Conservation (phyloP, 2,888 invertebrate species). For the Noctua fimbriata region DNA sequence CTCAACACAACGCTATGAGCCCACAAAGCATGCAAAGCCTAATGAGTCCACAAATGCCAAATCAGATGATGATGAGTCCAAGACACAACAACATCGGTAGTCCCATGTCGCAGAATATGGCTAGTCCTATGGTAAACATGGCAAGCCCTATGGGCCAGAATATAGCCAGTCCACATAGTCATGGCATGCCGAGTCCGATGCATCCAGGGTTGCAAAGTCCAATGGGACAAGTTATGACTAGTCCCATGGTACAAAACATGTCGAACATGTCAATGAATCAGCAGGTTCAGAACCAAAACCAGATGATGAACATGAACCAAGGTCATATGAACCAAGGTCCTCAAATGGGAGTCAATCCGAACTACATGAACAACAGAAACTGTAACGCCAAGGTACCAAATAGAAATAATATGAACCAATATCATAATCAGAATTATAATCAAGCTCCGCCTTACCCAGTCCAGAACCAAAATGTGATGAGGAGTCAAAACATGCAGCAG, state of each 20-base stretch:
- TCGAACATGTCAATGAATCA: constrained; percentile 83
- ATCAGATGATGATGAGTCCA: constrained; percentile 87
- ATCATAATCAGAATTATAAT: constrained; percentile 82
- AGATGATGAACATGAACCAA: constrained; percentile 77
- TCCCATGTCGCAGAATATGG: constrained; percentile 84
- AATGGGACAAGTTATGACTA: constrained; percentile 84
- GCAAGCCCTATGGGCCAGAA: constrained; percentile 80
- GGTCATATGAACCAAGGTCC: constrained; percentile 69
- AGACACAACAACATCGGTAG: constrained; percentile 83
- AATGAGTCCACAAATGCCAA: constrained; percentile 87
- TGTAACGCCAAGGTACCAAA: constrained; percentile 80
- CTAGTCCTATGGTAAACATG: constrained; percentile 82
- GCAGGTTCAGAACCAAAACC: constrained; percentile 79
- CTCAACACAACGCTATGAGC: constrained; percentile 87
- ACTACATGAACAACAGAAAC: constrained; percentile 79
- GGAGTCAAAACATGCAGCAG: constrained; percentile 83
- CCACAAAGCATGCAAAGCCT: constrained; percentile 87
- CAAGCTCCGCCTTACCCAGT: constrained; percentile 80
- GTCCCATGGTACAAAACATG: constrained; percentile 86
- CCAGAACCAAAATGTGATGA: constrained; percentile 81
- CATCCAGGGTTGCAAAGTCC: constrained; percentile 86
- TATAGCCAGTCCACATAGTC: constrained; percentile 84
- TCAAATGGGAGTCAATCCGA: constrained; percentile 75
- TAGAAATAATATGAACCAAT: constrained; percentile 83
- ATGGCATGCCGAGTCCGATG: constrained; percentile 87